Evolutionary conservation across 2,113 vertebrate species (phyloP).

Genomic region (Mustela lutreola): DNA sequence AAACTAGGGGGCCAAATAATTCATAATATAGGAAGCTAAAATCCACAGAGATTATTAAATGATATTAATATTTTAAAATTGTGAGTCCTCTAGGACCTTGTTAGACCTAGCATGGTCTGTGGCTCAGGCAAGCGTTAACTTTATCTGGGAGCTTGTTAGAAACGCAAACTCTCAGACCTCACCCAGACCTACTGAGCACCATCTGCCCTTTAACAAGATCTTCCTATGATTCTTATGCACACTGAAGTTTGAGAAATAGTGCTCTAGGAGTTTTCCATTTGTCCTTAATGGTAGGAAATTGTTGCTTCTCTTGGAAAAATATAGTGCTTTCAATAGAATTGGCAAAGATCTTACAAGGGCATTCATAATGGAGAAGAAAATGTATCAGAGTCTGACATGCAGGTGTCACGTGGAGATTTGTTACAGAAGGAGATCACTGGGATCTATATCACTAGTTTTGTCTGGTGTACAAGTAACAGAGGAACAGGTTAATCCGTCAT

Average conservation of each 20-base stretch:
- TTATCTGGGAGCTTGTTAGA: not conserved
- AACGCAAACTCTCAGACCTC: not conserved
- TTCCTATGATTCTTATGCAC: not conserved
- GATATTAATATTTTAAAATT: constrained; percentile 46
- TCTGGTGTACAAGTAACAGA: not conserved
- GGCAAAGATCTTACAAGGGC: not conserved
- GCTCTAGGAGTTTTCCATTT: not conserved
- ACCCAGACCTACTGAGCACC: not conserved
- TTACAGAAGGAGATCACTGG: not conserved
- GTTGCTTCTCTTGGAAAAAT: not conserved
- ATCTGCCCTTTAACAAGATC: not conserved
- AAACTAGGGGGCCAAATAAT: constrained; percentile 59
- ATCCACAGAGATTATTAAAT: constrained; percentile 33
- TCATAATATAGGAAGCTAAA: constrained; percentile 23
- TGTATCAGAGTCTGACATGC: not conserved
- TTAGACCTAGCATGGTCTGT: not conserved
- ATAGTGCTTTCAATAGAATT: not conserved
- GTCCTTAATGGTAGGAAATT: not conserved
- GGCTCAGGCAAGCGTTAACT: not conserved
- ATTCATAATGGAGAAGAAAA: constrained; percentile 4
- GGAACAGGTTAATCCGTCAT: not conserved
- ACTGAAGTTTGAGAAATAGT: not conserved
- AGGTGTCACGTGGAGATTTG: not conserved
- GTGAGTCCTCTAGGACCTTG: not conserved
- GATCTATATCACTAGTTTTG: not conserved